These are phyloP conservation scores for Okamejei kenojei DNA, from an alignment of 2,797 vertebrate genomes.

Conservation along the genomic window DNA sequence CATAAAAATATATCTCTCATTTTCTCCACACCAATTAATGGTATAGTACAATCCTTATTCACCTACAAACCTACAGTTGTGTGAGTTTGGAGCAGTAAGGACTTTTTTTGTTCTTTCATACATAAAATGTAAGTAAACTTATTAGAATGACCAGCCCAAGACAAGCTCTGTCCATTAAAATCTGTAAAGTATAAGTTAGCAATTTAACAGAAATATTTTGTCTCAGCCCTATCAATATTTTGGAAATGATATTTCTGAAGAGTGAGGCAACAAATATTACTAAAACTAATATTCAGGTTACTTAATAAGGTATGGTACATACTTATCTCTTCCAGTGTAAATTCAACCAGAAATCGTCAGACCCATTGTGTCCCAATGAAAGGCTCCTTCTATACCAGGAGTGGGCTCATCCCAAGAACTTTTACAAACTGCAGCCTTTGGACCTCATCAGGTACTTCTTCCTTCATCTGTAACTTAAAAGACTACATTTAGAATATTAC, in stretches of 20 bases:
- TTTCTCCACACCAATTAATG: neutral
- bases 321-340: constrained; percentile 60
- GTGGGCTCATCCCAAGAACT: constrained; percentile 82
- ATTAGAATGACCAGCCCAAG: neutral
- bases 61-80: neutral
- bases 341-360: constrained; percentile 64
- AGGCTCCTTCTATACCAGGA: constrained; percentile 76
- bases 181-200: neutral
- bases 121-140: neutral
- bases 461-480: neutral
- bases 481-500: neutral
- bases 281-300: neutral
- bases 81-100: neutral
- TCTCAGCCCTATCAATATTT: neutral
- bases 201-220: neutral
- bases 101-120: neutral
- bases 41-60: neutral
- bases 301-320: neutral
- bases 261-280: neutral
- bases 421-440: constrained; percentile 84
- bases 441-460: constrained; percentile 75
- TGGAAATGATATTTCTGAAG: neutral
- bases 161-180: neutral
- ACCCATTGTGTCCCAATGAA: constrained; percentile 67
- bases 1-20: neutral